These are phyloP conservation scores for Parthenolecanium corni DNA, from an alignment of 2,888 invertebrate species.

Conservation along the genomic window DNA sequence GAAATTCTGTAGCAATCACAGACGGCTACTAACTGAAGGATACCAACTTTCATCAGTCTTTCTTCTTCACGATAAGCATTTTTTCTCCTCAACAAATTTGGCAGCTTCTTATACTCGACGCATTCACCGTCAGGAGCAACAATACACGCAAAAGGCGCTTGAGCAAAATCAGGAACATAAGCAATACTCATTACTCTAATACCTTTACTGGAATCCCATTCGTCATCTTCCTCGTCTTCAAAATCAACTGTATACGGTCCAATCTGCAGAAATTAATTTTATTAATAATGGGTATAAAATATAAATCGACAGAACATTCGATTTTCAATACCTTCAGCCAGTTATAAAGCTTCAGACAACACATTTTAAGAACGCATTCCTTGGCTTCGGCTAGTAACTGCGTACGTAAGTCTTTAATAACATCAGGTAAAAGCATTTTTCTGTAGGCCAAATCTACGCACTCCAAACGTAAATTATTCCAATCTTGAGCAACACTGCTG, in stretches of 20 bases:
- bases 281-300: neutral
- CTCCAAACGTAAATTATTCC: slow-evolving; percentile 81
- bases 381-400: slow-evolving; percentile 75
- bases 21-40: neutral
- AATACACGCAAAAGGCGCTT: slow-evolving; percentile 78
- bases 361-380: slow-evolving; percentile 68
- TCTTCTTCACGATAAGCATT: slow-evolving; percentile 59
- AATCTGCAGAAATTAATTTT: slow-evolving; percentile 39
- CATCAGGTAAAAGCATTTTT: slow-evolving; percentile 77
- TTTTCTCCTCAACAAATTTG: slow-evolving; percentile 70
- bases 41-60: slow-evolving; percentile 46
- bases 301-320: neutral
- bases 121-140: slow-evolving; percentile 84
- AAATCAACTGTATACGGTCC: slow-evolving; percentile 63
- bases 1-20: neutral
- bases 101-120: slow-evolving; percentile 77
- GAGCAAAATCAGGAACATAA: slow-evolving; percentile 70
- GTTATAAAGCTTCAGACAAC: slow-evolving; percentile 74
- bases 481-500: slow-evolving; percentile 83
- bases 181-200: slow-evolving; percentile 77
- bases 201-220: slow-evolving; percentile 74
- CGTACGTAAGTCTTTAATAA: slow-evolving; percentile 71
- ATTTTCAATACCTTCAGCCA: slow-evolving; percentile 58
- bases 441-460: slow-evolving; percentile 79
- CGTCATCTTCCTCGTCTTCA: slow-evolving; percentile 72